Percentiles rank a stretch among this genome's conserved stretches.
phyloP scores from a whole-genome alignment of 2,113 vertebrate species.

The Scytalopus superciliaris region DNA sequence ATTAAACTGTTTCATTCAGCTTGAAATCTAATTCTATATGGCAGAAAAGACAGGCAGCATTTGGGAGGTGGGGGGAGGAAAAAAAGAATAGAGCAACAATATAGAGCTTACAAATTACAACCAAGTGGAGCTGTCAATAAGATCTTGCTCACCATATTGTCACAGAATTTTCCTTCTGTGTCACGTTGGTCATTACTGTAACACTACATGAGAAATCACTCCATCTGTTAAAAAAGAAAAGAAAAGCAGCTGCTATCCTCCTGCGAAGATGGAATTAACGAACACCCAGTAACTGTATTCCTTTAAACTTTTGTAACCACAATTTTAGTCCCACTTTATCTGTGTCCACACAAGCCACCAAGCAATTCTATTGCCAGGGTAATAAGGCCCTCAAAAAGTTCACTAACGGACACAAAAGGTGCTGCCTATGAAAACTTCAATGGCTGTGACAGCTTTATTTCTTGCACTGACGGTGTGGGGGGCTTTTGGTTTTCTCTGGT shows the following conservation, averaged over 20 bases:
- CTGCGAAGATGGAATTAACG: conserved; percentile 75
- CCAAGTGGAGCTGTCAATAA: conserved; percentile 74
- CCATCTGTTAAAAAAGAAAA: conserved; percentile 79
- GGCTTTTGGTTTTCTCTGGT: background rate
- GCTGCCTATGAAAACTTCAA: background rate
- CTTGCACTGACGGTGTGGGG: background rate
- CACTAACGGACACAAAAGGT: background rate
- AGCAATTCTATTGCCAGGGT: conserved; percentile 33
- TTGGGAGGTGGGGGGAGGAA: conserved; percentile 10
- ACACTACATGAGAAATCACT: conserved; percentile 79
- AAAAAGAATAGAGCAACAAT: conserved; percentile 33
- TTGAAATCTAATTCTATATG: conserved; percentile 38
- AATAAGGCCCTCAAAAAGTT: conserved; percentile 32
- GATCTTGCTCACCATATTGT: conserved; percentile 76
- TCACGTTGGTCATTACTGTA: conserved; percentile 74
- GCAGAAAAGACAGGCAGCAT: conserved; percentile 64
- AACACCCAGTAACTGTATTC: conserved; percentile 67
- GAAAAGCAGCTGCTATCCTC: conserved; percentile 75
- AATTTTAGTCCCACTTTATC: conserved; percentile 68
- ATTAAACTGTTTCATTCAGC: conserved; percentile 14
- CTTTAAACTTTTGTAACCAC: conserved; percentile 71
- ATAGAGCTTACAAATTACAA: conserved; percentile 41
- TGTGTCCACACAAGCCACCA: conserved; percentile 53
- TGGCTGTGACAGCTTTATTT: background rate
- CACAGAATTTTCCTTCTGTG: conserved; percentile 76